Percentiles rank a stretch among this genome's conserved stretches.
Evolutionary conservation across 2,888 invertebrate genomes (phyloP).

Genomic region (Nomada hirtipes): DNA sequence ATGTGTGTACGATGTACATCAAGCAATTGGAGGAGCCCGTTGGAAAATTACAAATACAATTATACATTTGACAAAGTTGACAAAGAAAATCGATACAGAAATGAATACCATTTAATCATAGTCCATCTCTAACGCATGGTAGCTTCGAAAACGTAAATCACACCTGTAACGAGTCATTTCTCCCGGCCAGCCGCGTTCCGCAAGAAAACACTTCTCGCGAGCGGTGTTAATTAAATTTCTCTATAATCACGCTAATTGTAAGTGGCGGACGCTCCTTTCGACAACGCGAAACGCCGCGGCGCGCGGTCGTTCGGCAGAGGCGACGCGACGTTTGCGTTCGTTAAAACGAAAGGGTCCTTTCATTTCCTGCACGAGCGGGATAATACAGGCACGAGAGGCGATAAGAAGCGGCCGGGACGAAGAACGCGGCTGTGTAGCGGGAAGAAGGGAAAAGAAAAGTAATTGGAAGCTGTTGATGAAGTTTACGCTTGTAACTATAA

Average conservation of each 20-base stretch:
- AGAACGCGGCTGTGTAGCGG: constrained; percentile 6
- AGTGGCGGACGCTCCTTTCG: constrained; percentile 15
- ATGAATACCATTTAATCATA: not conserved
- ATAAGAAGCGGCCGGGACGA: constrained; percentile 11
- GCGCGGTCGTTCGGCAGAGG: not conserved
- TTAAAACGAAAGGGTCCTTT: constrained; percentile 42
- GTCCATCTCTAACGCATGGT: not conserved
- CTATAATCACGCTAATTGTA: constrained; percentile 37
- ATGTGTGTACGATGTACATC: constrained; percentile 17
- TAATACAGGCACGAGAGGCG: constrained; percentile 15
- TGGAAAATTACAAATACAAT: not conserved
- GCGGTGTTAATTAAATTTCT: constrained; percentile 24
- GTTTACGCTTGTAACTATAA: constrained; percentile 73
- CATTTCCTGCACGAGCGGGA: constrained; percentile 48
- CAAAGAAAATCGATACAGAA: not conserved
- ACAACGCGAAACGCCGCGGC: constrained; percentile 7
- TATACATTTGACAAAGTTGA: not conserved
- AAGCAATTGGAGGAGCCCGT: not conserved
- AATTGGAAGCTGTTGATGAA: constrained; percentile 70
- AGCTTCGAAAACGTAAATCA: not conserved
- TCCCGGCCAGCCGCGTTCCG: not conserved
- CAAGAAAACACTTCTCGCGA: not conserved
- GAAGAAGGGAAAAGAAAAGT: constrained; percentile 60
- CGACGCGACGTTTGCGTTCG: constrained; percentile 12
- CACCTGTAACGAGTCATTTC: constrained; percentile 1